These are phyloP conservation scores for Limenitis camilla DNA, from an alignment of 2,888 invertebrate species.

Conservation along the genomic window DNA sequence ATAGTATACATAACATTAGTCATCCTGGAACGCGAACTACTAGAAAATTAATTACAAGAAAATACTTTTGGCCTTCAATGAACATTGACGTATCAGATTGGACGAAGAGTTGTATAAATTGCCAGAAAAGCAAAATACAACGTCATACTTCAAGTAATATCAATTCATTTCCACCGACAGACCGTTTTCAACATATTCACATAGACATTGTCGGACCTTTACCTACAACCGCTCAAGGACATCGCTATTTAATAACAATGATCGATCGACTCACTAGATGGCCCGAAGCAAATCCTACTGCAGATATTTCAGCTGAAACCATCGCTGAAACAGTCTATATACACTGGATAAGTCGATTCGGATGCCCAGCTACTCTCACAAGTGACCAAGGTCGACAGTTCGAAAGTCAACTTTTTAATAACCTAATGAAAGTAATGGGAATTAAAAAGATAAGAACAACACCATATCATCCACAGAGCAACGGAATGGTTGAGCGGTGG, in stretches of 20 bases:
- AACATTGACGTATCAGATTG: slow-evolving; percentile 3
- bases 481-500: slow-evolving; percentile 26
- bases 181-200: slow-evolving; percentile 24
- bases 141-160: slow-evolving; percentile 13
- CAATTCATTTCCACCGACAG: slow-evolving; percentile 5
- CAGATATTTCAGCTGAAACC: slow-evolving; percentile 25
- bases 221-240: slow-evolving; percentile 17
- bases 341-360: slow-evolving; percentile 22
- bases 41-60: neutral
- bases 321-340: slow-evolving; percentile 24
- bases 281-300: slow-evolving; percentile 26
- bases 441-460: slow-evolving; percentile 21
- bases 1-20: slow-evolving; percentile 1
- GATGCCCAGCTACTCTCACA: slow-evolving; percentile 8
- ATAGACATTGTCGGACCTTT: slow-evolving; percentile 20
- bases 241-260: slow-evolving; percentile 24
- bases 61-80: slow-evolving; percentile 12
- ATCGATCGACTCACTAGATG: slow-evolving; percentile 25
- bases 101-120: slow-evolving; percentile 10
- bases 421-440: slow-evolving; percentile 23
- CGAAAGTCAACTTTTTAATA: slow-evolving; percentile 33
- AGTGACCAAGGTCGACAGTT: slow-evolving; percentile 22
- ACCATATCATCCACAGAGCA: slow-evolving; percentile 26
- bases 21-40: neutral
- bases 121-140: slow-evolving; percentile 14